A percentile compares a stretch with the other conserved stretches of the same genome.
These are phyloP conservation scores for Tridacna gigas DNA, from an alignment of 2,888 invertebrate species.

Conservation along the genomic window DNA sequence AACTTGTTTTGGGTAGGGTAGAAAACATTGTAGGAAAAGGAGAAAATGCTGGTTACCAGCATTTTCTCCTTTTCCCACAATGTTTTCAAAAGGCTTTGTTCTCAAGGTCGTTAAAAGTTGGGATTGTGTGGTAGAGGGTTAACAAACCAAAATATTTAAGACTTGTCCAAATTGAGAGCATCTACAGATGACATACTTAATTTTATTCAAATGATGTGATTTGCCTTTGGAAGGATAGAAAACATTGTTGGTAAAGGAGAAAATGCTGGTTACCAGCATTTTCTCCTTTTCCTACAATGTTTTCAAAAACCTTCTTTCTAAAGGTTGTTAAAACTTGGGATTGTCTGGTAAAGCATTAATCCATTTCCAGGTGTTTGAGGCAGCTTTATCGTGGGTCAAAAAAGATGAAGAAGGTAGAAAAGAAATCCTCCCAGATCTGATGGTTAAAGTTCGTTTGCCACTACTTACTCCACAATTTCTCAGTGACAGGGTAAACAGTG, in stretches of 20 bases:
- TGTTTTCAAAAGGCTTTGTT: too few relatives aligned
- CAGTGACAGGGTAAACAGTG: constrained; percentile 92
- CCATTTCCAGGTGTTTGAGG: constrained; percentile 90
- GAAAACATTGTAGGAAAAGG: too few relatives aligned
- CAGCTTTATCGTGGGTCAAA: constrained; percentile 92
- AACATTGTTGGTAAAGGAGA: not conserved
- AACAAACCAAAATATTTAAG: too few relatives aligned
- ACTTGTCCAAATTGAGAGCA: too few relatives aligned
- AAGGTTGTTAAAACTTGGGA: not conserved
- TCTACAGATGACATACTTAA: not conserved
- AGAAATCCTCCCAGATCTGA: constrained; percentile 89
- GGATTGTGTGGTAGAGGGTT: too few relatives aligned
- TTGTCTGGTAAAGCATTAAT: not conserved
- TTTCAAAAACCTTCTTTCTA: not conserved
- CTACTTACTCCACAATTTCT: constrained; percentile 92
- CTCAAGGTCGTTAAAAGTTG: too few relatives aligned
- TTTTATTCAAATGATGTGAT: not conserved
- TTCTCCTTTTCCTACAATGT: constrained; percentile 1
- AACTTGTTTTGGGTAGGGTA: too few relatives aligned
- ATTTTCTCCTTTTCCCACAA: too few relatives aligned
- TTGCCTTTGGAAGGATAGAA: not conserved
- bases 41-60: too few relatives aligned
- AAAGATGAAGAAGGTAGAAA: constrained; percentile 88
- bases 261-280: not conserved
- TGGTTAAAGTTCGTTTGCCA: constrained; percentile 92